Conservation (phyloP, 2,888 invertebrate genomes). For the Drosophila mercatorum region DNA sequence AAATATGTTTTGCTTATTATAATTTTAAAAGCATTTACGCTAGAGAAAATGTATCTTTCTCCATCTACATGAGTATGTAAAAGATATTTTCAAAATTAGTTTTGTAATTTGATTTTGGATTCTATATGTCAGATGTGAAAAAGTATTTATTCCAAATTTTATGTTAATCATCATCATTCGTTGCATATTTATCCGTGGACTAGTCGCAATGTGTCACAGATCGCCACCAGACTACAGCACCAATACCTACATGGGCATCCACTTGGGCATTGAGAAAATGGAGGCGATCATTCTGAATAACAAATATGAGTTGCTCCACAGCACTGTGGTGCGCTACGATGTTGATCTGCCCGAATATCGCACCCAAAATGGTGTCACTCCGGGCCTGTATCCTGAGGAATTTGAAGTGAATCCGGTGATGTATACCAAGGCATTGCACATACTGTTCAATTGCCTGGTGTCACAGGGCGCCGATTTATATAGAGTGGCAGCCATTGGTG, state of each 20-base stretch:
- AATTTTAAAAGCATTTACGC: too few relatives aligned
- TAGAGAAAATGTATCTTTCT: background rate
- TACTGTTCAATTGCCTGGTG: conserved; percentile 92
- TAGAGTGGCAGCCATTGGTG: conserved; percentile 88
- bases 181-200: background rate
- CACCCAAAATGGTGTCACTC: conserved; percentile 85
- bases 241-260: conserved; percentile 55
- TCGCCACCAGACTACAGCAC: conserved; percentile 29
- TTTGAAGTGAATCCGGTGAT: conserved; percentile 91
- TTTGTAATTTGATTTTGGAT: background rate
- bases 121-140: background rate
- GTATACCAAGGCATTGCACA: conserved; percentile 97
- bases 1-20: background rate
- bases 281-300: conserved; percentile 93
- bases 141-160: background rate
- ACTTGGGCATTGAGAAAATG: conserved; percentile 86
- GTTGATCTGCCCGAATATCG: conserved; percentile 93
- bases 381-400: conserved; percentile 76
- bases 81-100: background rate
- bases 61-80: background rate
- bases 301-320: conserved; percentile 88
- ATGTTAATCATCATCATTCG: background rate
- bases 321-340: conserved; percentile 93
- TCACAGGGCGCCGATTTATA: conserved; percentile 92
- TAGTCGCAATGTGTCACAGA: conserved; percentile 49